Base-by-base conservation (phyloP, 2,113 vertebrate species). In the Chaenogobius annularis region DNA sequence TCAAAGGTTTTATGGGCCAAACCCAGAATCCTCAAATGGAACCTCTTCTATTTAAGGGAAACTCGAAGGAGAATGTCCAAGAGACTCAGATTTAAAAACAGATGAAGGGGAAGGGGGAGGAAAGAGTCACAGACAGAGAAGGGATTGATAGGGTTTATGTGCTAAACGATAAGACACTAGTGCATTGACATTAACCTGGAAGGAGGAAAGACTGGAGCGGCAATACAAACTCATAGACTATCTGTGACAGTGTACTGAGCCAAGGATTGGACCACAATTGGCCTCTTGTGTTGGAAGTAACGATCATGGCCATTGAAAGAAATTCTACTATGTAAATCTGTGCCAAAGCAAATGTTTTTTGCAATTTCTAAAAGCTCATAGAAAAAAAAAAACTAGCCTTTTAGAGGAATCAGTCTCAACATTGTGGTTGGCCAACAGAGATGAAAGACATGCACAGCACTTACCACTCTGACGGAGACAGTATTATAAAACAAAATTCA, bases 11-110 rank as follows among this genome's bases (percentile, higher is more conserved):
- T 86, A 95, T 95, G 91, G 92, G 95, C 77, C 94, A 95, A 15
- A 90, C 85, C 82, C 92, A 93, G 82, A 93, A 92, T 78, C 89
- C 92, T 63, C 92, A 93, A 88, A 95, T 95, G 81, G 96, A 97
- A 92, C 96, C 96, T 76, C 94, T 97, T 81, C 94, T 97, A 83
- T 96, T 97, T 85, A 97, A 96, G 88, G 96, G 95, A 83, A 94
- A 87, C 90, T 97, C 96, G 7, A 97, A 97, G 94, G 96, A 97
- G 93, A 97, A 96, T 14, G 96, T 97, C 81, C 96, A 97, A 91
- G 96, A 97, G 91, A 96, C 96, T 75, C 96, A 97, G 89, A 96
- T 97, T 86, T 96, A 92, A 94, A 83, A 74, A 78, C 68, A 80
- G 83, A 72, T 61, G 5, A 80, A 77, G 87, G 69, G 72, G 78